Evolutionary conservation across 2,888 invertebrate genomes (phyloP).

Genomic region (Tetragonula carbonaria): DNA sequence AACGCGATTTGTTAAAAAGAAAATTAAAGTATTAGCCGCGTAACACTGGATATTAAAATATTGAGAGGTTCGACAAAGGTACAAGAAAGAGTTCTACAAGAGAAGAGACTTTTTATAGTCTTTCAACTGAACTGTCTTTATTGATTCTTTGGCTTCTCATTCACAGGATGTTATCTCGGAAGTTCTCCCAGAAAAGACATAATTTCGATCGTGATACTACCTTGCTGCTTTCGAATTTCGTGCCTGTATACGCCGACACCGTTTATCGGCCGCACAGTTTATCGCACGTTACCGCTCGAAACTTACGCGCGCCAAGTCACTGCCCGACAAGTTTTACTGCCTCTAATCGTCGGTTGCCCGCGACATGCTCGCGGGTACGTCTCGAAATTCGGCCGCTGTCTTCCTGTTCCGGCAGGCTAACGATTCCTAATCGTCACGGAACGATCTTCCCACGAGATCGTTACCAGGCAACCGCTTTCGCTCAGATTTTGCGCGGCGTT

Average conservation of each 20-base stretch:
- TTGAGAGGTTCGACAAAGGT: too few species aligned
- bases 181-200: too few species aligned
- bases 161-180: too few species aligned
- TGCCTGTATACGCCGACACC: constrained; percentile 28
- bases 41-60: too few species aligned
- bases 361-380: background rate
- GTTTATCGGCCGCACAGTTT: constrained; percentile 30
- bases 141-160: too few species aligned
- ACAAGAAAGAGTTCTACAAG: too few species aligned
- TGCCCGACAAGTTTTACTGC: constrained; percentile 8
- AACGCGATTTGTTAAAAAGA: too few species aligned
- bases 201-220: too few species aligned
- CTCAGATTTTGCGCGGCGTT: constrained; percentile 14
- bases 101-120: too few species aligned
- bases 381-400: constrained; percentile 19
- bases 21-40: too few species aligned
- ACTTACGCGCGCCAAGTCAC: constrained; percentile 19
- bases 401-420: background rate
- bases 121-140: too few species aligned
- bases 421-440: background rate
- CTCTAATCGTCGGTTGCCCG: constrained; percentile 32
- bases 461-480: background rate
- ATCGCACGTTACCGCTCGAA: background rate
- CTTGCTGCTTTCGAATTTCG: constrained; percentile 23
- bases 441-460: background rate